Percentiles rank a stretch among this genome's conserved stretches.
These are phyloP conservation scores for Polydrusus tereticollis DNA, from an alignment of 2,888 invertebrate genomes.

Conservation along the genomic window DNA sequence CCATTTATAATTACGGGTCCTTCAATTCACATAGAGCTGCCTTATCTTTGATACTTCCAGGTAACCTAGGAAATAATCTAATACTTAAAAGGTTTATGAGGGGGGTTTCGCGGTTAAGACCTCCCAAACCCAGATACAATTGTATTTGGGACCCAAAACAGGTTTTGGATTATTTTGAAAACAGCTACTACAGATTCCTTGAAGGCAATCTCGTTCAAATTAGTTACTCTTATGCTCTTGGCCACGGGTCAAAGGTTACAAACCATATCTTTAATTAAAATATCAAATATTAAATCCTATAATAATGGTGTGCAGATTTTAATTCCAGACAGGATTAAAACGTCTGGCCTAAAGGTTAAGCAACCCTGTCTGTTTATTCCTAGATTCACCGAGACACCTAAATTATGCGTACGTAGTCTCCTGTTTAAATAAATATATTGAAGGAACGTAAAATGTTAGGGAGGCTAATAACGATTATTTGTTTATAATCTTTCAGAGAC, in stretches of 20 bases:
- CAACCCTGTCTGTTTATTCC: conserved; percentile 15
- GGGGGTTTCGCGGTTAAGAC: conserved; percentile 51
- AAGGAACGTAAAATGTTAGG: background rate
- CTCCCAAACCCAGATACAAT: conserved; percentile 53
- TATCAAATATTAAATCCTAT: background rate
- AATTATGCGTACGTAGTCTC: background rate
- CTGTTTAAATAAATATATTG: background rate
- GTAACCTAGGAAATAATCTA: conserved; percentile 48
- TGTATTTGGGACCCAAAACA: conserved; percentile 55
- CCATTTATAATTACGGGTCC: conserved; percentile 47
- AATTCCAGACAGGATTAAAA: conserved; percentile 16
- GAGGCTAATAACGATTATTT: background rate
- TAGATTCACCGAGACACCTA: background rate
- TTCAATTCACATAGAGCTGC: conserved; percentile 53
- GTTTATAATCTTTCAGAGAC: conserved; percentile 1
- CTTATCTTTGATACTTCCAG: too few relatives aligned
- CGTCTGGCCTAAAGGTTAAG: background rate
- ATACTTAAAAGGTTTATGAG: conserved; percentile 53
- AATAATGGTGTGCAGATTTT: conserved; percentile 9
- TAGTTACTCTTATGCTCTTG: conserved; percentile 52
- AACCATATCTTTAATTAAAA: background rate
- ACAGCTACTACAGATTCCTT: too few relatives aligned
- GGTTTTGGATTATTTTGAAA: conserved; percentile 43
- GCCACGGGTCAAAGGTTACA: conserved; percentile 29
- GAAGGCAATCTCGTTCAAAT: conserved; percentile 50